phyloP scores from a whole-genome alignment of 2,888 invertebrate genomes.

The Mesorhabditis sp. region DNA sequence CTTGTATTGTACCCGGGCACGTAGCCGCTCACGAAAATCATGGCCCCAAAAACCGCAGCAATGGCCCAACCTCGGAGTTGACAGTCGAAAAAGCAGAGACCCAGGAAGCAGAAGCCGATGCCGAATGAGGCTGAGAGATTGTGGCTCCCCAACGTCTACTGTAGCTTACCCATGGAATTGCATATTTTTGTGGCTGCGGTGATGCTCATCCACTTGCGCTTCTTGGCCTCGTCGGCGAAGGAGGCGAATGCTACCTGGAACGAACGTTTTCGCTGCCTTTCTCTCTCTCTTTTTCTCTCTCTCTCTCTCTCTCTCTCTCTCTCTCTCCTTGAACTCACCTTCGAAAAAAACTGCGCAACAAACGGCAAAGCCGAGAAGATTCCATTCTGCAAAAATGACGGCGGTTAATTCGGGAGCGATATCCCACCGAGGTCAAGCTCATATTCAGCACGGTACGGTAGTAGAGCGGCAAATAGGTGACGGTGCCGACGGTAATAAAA shows the following conservation, averaged over 20 bases:
- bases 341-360: constrained; percentile 51
- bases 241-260: constrained; percentile 38
- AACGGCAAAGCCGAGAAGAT: constrained; percentile 55
- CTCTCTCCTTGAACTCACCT: constrained; percentile 21
- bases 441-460: constrained; percentile 53
- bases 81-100: constrained; percentile 52
- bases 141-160: background rate
- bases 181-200: constrained; percentile 47
- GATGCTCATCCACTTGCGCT: constrained; percentile 22
- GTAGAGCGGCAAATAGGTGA: constrained; percentile 55
- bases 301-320: background rate
- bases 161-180: constrained; percentile 46
- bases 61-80: constrained; percentile 37
- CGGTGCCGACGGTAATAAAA: constrained; percentile 55
- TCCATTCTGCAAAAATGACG: constrained; percentile 44
- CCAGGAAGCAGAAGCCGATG: constrained; percentile 43
- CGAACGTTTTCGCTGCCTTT: too few relatives aligned
- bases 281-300: constrained; percentile 7
- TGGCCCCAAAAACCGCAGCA: constrained; percentile 42
- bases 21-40: constrained; percentile 54
- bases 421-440: constrained; percentile 46
- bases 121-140: constrained; percentile 49
- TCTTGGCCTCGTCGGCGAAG: constrained; percentile 44
- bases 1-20: constrained; percentile 56
- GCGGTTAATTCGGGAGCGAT: background rate